Conservation (phyloP, 2,113 vertebrate species). For the Oncorhynchus keta region DNA sequence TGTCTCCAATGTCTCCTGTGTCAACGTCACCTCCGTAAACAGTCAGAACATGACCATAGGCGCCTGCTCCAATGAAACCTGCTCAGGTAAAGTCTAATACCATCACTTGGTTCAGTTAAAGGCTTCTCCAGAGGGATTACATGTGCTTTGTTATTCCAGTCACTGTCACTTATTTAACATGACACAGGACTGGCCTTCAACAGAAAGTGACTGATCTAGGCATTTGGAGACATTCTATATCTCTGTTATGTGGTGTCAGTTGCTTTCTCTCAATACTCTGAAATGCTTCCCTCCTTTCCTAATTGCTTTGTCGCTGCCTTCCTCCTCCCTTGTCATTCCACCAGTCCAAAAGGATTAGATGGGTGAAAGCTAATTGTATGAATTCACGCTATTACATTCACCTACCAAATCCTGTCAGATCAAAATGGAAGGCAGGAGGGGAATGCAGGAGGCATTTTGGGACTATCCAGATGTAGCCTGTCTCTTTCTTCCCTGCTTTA, state of each 20-base stretch:
- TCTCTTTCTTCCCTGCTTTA: background rate
- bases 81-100: slow-evolving; percentile 47
- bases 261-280: slow-evolving; percentile 13
- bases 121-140: too few species aligned
- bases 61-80: slow-evolving; percentile 29
- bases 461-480: background rate
- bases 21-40: background rate
- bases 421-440: too few species aligned
- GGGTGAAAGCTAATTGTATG: too few species aligned
- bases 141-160: background rate
- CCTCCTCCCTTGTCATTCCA: background rate
- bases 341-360: background rate
- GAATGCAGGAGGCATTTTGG: background rate
- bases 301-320: slow-evolving; percentile 15
- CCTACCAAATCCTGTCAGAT: too few species aligned
- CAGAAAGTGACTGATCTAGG: too few species aligned
- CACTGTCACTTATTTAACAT: background rate
- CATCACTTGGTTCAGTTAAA: background rate
- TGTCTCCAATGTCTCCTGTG: slow-evolving; percentile 20
- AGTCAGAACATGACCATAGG: background rate
- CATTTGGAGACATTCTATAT: background rate
- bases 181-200: background rate
- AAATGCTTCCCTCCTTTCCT: slow-evolving; percentile 7
- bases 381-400: too few species aligned
- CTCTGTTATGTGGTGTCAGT: background rate